phyloP scores from a whole-genome alignment of 2,888 invertebrate genomes.

The Phyllotreta cruciferae region DNA sequence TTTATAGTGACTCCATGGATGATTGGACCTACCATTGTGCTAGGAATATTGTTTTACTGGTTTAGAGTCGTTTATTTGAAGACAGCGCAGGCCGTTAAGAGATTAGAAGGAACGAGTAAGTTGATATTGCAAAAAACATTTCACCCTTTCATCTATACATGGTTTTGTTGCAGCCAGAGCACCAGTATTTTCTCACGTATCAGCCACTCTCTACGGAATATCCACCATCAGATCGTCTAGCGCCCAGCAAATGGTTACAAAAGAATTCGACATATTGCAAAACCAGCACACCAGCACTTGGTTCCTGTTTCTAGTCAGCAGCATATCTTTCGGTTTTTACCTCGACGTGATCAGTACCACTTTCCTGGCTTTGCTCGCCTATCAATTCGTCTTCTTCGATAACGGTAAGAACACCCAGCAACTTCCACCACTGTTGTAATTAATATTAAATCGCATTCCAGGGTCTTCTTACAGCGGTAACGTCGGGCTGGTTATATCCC shows the following conservation, averaged over 20 bases:
- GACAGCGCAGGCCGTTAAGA: constrained; percentile 75
- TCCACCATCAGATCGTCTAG: constrained; percentile 84
- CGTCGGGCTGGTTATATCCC: constrained; percentile 77
- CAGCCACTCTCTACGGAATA: constrained; percentile 84
- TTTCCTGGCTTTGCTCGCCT: constrained; percentile 69
- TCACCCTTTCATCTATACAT: neutral
- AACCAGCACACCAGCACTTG: constrained; percentile 71
- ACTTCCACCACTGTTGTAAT: neutral
- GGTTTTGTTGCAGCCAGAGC: constrained; percentile 70
- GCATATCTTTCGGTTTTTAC: constrained; percentile 67
- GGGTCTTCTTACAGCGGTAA: constrained; percentile 65
- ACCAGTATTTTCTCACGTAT: constrained; percentile 90
- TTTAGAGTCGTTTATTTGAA: constrained; percentile 71
- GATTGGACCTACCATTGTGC: constrained; percentile 67
- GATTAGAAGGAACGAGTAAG: constrained; percentile 65
- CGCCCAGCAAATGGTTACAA: constrained; percentile 73
- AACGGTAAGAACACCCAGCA: constrained; percentile 56
- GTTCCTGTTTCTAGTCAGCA: constrained; percentile 66
- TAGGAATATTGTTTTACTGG: constrained; percentile 69
- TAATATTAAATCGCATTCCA: constrained; percentile 21
- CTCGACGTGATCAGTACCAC: constrained; percentile 68
- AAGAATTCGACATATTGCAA: constrained; percentile 78
- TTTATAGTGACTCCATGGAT: constrained; percentile 74
- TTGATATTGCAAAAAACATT: too few relatives aligned
- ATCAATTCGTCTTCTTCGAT: constrained; percentile 68